phyloP scores from a whole-genome alignment of 2,888 invertebrate genomes.

The Oxytorus armatus region DNA sequence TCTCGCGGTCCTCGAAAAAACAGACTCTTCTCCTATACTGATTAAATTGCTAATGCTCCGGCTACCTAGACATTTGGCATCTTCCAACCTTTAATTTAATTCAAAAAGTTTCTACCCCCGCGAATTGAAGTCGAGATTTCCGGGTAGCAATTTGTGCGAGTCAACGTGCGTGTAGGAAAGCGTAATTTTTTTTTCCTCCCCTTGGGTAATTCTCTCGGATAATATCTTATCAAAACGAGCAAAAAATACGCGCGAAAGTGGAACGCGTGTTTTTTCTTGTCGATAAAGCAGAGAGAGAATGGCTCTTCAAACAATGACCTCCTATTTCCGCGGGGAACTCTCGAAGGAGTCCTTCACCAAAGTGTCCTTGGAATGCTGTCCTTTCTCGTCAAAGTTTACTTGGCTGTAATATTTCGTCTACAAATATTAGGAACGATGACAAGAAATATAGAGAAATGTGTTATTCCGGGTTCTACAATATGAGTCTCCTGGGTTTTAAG shows the following conservation, averaged over 20 bases:
- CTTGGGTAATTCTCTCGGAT: constrained; percentile 11
- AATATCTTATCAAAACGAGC: constrained; percentile 34
- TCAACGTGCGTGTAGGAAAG: not conserved
- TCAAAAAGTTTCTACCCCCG: not conserved
- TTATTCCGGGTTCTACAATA: not conserved
- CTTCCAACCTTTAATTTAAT: constrained; percentile 15
- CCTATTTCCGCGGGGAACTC: constrained; percentile 25
- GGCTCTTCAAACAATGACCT: constrained; percentile 36
- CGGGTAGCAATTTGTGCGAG: not conserved
- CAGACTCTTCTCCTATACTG: not conserved
- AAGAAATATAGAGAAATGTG: not conserved
- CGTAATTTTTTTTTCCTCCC: not conserved
- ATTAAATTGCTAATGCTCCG: constrained; percentile 7
- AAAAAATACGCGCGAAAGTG: not conserved
- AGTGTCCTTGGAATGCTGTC: constrained; percentile 13
- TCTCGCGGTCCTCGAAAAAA: not conserved
- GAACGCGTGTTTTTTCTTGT: constrained; percentile 35
- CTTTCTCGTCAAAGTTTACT: constrained; percentile 41
- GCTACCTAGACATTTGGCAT: constrained; percentile 25
- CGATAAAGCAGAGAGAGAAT: not conserved
- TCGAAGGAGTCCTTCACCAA: constrained; percentile 5
- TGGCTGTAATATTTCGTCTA: constrained; percentile 53
- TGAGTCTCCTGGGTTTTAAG: too few relatives aligned
- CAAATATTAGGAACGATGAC: constrained; percentile 34
- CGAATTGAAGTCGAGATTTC: constrained; percentile 4